Percentiles rank a stretch among this genome's conserved stretches.
phyloP scores from a whole-genome alignment of 2,888 invertebrate genomes.

The Tachystola acroxantha region DNA sequence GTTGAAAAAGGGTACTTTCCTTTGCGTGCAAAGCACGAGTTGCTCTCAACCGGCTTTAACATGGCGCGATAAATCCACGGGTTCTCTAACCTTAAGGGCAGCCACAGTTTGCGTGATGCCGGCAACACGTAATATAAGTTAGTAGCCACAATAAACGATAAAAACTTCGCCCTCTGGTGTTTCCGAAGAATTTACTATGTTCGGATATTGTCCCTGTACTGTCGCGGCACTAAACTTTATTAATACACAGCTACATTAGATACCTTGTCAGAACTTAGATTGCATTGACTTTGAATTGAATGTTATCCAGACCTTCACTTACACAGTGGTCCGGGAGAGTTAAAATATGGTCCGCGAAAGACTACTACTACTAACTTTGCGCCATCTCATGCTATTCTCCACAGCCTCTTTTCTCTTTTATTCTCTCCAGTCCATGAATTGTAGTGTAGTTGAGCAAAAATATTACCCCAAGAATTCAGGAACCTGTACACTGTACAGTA shows the following conservation, averaged over 20 bases:
- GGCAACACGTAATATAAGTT: constrained; percentile 42
- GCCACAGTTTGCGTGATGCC: constrained; percentile 33
- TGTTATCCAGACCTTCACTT: no score
- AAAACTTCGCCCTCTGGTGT: constrained; percentile 28
- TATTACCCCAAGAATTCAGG: no score
- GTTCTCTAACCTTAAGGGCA: constrained; percentile 7
- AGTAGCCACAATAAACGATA: constrained; percentile 34
- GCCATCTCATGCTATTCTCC: no score
- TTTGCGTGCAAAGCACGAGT: constrained; percentile 37
- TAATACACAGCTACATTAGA: constrained; percentile 20
- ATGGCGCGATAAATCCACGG: constrained; percentile 20
- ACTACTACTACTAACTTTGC: no score
- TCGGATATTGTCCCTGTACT: constrained; percentile 26
- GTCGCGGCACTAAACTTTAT: constrained; percentile 23
- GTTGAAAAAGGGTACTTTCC: constrained; percentile 18
- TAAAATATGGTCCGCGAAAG: no score
- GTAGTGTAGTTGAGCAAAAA: no score
- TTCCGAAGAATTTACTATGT: constrained; percentile 27
- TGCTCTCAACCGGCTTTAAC: constrained; percentile 27
- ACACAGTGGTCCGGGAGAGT: no score
- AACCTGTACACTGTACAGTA: no score
- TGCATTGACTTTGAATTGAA: not conserved
- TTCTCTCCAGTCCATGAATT: no score
- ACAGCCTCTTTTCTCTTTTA: no score
- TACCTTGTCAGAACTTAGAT: not conserved